Evolutionary conservation across 2,888 invertebrate genomes (phyloP).

Genomic region (Agriotes lineatus): DNA sequence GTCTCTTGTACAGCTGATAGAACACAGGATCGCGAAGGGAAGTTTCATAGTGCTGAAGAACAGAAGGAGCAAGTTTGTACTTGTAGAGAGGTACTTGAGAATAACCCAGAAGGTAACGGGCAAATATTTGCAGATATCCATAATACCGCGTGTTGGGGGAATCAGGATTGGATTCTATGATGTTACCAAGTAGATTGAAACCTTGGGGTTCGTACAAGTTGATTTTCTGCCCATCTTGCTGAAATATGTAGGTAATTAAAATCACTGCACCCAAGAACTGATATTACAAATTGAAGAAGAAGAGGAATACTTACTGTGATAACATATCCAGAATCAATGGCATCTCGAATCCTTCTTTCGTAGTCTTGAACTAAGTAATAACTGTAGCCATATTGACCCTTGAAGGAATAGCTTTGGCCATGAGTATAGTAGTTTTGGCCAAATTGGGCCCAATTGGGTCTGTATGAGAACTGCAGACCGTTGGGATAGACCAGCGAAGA

Average conservation of each 20-base stretch:
- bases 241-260: no score
- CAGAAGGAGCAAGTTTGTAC: slow-evolving; percentile 70
- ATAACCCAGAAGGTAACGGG: slow-evolving; percentile 72
- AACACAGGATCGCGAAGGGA: slow-evolving; percentile 77
- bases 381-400: slow-evolving; percentile 68
- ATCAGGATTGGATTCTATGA: slow-evolving; percentile 75
- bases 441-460: slow-evolving; percentile 71
- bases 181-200: slow-evolving; percentile 74
- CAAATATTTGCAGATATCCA: slow-evolving; percentile 69
- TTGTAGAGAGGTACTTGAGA: slow-evolving; percentile 58
- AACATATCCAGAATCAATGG: slow-evolving; percentile 70
- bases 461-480: slow-evolving; percentile 75
- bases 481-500: slow-evolving; percentile 75
- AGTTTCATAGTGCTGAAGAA: slow-evolving; percentile 75
- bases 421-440: slow-evolving; percentile 64
- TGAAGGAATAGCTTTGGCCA: slow-evolving; percentile 52
- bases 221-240: slow-evolving; percentile 46
- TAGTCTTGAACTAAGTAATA: slow-evolving; percentile 63
- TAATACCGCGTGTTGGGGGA: slow-evolving; percentile 73
- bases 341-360: slow-evolving; percentile 71
- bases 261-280: no score
- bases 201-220: slow-evolving; percentile 68
- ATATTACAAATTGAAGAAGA: no score
- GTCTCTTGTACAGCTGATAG: slow-evolving; percentile 75
- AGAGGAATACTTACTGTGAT: slow-evolving; percentile 56